Base-by-base conservation (phyloP, 2,113 vertebrate species). In the Callaeas wilsoni region DNA sequence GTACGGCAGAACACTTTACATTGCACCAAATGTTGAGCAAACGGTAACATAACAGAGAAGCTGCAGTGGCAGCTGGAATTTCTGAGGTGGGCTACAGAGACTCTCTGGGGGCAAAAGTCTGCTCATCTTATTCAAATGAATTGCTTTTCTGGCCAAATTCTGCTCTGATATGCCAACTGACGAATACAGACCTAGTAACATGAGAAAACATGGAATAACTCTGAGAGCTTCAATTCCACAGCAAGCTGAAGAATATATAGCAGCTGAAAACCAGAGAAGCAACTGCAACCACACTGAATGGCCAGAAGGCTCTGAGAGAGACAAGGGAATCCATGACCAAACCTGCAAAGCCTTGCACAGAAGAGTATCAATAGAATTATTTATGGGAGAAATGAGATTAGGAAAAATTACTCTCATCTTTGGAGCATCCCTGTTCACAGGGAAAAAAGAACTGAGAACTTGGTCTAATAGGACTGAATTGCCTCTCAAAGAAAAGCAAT, bases 11-110 rank as follows among this genome's bases (percentile, higher is more conserved):
- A 97, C 94, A 96, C 94, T 97, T 96, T 96, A 96, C 96, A 97
- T 97, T 96, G 93, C 94, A 96, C 95, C 96, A 97, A 97, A 97
- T 96, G 96, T 96, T 97, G 94, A 97, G 88, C 96, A 95, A 97
- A 96, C 96, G 94, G 96, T 95, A 96, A 95, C 90, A 89, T 93
- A 97, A 94, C 93, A 95, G 95, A 96, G 93, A 91, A 97, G 90
- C 94, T 96, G 94, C 92, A 93, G 90, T 79, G 87, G 96, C 93
- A 97, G 96, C 94, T 96, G 96, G 96, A 96, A 97, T 97, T 96
- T 97, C 88, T 96, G 93, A 96, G 96, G 96, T 95, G 93, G 96
- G 90, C 93, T 97, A 96, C 80, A 95, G 94, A 96, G 96, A 93
- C 94, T 94, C 94, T 95, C 94, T 86, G 82, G 60, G 92, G 93